phyloP scores from a whole-genome alignment of 2,113 vertebrate genomes.

The Brachionichthys hirsutus region DNA sequence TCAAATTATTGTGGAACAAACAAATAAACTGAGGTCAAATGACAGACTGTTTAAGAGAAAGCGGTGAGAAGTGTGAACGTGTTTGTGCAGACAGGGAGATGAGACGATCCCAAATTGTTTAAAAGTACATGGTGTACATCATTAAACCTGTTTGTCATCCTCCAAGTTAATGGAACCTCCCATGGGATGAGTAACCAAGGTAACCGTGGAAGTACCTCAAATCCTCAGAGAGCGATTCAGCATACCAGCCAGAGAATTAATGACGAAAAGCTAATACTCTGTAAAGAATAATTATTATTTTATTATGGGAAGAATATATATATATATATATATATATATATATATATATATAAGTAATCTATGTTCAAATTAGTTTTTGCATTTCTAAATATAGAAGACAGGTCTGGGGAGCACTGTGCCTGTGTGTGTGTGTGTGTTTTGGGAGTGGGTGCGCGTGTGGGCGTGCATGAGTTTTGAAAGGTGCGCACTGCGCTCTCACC shows the following conservation, averaged over 20 bases:
- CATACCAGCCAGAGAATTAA: constrained; percentile 27
- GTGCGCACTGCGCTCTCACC: too few relatives aligned
- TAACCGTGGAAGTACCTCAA: constrained; percentile 49
- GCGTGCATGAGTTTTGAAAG: too few relatives aligned
- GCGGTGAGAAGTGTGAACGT: neutral
- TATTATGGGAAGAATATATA: too few relatives aligned
- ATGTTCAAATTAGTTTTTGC: too few relatives aligned
- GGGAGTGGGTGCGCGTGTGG: too few relatives aligned
- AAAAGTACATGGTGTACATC: neutral
- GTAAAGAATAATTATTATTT: too few relatives aligned
- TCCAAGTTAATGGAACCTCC: constrained; percentile 33
- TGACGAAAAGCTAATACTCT: too few relatives aligned
- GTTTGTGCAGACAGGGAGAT: neutral
- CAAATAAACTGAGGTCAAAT: neutral
- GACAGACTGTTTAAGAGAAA: neutral
- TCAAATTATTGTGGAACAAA: constrained; percentile 23
- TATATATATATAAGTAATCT: too few relatives aligned
- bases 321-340: too few relatives aligned
- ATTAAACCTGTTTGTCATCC: constrained; percentile 58
- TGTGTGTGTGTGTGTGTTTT: too few relatives aligned
- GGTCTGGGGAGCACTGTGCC: too few relatives aligned
- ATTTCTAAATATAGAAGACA: too few relatives aligned
- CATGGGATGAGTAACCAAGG: constrained; percentile 30
- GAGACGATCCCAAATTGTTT: neutral
- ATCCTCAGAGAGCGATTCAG: constrained; percentile 48